Conservation (phyloP, 1,140 invertebrate genomes). For the Drosophila navojoa region DNA sequence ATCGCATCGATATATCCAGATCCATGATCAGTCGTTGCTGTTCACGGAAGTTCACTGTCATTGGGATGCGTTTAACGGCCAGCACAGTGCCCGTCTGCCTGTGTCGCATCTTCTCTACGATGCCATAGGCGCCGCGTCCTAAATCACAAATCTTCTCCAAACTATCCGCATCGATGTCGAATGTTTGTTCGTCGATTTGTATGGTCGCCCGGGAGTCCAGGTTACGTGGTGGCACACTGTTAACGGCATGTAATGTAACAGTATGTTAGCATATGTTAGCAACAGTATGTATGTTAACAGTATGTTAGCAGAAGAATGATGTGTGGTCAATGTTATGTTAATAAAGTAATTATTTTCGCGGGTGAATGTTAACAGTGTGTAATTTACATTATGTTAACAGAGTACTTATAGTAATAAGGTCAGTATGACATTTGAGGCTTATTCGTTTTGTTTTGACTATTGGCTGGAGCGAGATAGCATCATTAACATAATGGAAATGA, state of each 20-base stretch:
- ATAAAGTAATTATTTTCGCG: too few species aligned
- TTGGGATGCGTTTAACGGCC: constrained; percentile 98
- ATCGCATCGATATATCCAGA: constrained; percentile 96
- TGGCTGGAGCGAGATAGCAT: neutral
- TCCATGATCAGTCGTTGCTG: constrained; percentile 97
- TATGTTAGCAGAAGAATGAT: too few species aligned
- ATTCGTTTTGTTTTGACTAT: neutral
- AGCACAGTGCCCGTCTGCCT: constrained; percentile 94
- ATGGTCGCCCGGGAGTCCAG: constrained; percentile 94
- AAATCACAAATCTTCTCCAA: constrained; percentile 94
- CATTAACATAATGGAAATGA: neutral
- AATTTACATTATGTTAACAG: too few species aligned
- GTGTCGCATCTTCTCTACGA: constrained; percentile 98
- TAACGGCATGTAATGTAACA: constrained; percentile 2
- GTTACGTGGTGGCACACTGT: constrained; percentile 87
- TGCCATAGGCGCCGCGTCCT: constrained; percentile 97
- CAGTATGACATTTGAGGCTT: neutral
- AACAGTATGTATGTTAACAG: neutral
- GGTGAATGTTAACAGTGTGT: too few species aligned
- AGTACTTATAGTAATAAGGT: neutral
- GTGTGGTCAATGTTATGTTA: neutral
- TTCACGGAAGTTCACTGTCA: constrained; percentile 96
- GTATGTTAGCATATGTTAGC: constrained; percentile 10
- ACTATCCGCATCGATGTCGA: constrained; percentile 96
- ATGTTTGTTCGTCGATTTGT: constrained; percentile 92